Conservation (phyloP, 2,113 vertebrate species). For the Ailuropoda melanoleuca region DNA sequence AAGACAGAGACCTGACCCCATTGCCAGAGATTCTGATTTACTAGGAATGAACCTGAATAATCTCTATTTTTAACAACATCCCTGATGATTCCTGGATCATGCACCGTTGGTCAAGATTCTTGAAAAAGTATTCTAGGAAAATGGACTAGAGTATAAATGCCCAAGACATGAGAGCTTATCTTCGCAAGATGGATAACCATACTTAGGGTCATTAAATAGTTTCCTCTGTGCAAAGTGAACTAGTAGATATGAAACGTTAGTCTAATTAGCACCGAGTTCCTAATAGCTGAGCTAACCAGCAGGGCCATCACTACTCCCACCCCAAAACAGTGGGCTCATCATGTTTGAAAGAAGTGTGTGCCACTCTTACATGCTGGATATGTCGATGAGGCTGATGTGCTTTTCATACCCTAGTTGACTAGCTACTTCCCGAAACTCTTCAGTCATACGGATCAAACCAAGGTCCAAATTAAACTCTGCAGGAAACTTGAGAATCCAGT, state of each 20-base stretch:
- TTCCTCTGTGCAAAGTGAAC: not conserved
- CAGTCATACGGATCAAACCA: slow-evolving; percentile 93
- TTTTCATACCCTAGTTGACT: slow-evolving; percentile 91
- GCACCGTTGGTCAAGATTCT: not conserved
- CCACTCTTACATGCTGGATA: slow-evolving; percentile 95
- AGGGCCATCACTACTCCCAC: not conserved
- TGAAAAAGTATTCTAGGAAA: slow-evolving; percentile 22
- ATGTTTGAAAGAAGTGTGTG: not conserved
- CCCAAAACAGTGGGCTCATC: not conserved
- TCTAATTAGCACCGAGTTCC: not conserved
- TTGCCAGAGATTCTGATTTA: slow-evolving; percentile 25
- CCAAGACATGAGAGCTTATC: not conserved
- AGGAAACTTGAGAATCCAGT: slow-evolving; percentile 98
- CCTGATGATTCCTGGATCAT: not conserved
- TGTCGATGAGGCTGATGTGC: slow-evolving; percentile 95
- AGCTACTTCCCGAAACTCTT: slow-evolving; percentile 94
- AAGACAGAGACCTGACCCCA: not conserved
- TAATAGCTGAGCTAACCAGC: not conserved
- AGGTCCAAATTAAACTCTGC: slow-evolving; percentile 98
- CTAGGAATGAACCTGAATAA: not conserved
- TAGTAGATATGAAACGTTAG: not conserved
- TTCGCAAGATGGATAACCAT: not conserved
- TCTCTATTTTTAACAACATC: slow-evolving; percentile 6
- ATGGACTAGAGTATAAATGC: not conserved
- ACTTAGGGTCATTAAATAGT: not conserved